These are phyloP conservation scores for Limnothrissa miodon DNA, from an alignment of 2,113 vertebrate species.

Conservation along the genomic window DNA sequence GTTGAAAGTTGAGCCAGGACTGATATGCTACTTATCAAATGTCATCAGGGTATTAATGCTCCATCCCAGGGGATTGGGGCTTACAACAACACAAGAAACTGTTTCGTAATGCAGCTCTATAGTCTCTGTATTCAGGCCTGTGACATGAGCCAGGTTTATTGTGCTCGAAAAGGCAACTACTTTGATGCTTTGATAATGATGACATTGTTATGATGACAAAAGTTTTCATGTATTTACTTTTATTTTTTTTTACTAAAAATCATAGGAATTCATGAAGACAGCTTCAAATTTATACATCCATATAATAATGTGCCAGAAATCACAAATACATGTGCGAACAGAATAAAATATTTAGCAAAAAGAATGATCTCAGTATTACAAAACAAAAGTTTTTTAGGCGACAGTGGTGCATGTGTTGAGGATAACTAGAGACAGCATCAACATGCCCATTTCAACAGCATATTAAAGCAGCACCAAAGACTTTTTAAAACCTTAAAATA, in stretches of 20 bases:
- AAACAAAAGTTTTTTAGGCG: not conserved
- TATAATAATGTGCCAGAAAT: conserved; percentile 45
- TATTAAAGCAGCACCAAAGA: too few species aligned
- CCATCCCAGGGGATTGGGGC: not conserved
- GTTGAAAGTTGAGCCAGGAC: not conserved
- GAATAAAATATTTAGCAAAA: conserved; percentile 23
- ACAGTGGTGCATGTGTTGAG: not conserved
- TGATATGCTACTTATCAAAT: conserved; percentile 3
- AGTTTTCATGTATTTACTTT: conserved; percentile 23
- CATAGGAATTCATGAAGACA: conserved; percentile 42
- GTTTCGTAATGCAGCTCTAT: not conserved
- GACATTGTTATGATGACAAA: not conserved
- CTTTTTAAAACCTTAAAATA: too few species aligned
- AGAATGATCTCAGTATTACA: not conserved
- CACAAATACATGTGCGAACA: conserved; percentile 48
- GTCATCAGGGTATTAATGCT: conserved; percentile 7
- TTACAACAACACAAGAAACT: not conserved
- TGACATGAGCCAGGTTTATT: not conserved
- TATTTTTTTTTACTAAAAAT: conserved; percentile 60
- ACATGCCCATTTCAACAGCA: not conserved
- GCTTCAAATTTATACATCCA: conserved; percentile 66
- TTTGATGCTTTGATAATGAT: not conserved
- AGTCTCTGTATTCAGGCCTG: not conserved
- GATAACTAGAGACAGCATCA: not conserved
- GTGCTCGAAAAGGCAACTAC: not conserved